Conservation (phyloP, 2,888 invertebrate species). For the Cabera pusaria region DNA sequence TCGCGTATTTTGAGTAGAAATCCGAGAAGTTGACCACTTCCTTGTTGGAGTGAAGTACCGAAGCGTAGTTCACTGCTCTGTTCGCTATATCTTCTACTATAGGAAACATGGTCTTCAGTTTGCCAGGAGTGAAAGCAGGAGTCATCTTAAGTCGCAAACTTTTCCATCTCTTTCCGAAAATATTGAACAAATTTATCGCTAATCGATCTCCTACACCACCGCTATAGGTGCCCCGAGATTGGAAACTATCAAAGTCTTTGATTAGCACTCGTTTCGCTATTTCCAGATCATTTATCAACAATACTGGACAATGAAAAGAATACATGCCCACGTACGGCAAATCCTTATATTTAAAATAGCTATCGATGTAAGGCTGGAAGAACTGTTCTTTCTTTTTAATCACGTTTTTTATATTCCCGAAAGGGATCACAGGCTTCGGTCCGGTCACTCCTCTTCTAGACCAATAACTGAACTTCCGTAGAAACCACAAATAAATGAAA, state of each 20-base stretch:
- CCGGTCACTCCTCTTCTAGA: slow-evolving; percentile 79
- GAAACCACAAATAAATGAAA: slow-evolving; percentile 57
- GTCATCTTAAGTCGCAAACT: slow-evolving; percentile 84
- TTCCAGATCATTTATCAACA: slow-evolving; percentile 85
- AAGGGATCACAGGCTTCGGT: slow-evolving; percentile 83
- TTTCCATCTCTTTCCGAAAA: slow-evolving; percentile 85
- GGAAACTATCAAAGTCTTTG: slow-evolving; percentile 85
- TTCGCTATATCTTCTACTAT: slow-evolving; percentile 82
- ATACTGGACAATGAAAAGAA: slow-evolving; percentile 83
- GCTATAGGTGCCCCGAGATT: slow-evolving; percentile 85
- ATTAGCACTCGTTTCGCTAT: slow-evolving; percentile 84
- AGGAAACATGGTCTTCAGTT: slow-evolving; percentile 86
- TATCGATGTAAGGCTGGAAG: slow-evolving; percentile 84
- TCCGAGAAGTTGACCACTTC: slow-evolving; percentile 79
- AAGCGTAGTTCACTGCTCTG: slow-evolving; percentile 71
- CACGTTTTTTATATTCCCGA: slow-evolving; percentile 84
- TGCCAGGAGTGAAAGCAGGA: slow-evolving; percentile 86
- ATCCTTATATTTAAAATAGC: slow-evolving; percentile 80
- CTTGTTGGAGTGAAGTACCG: slow-evolving; percentile 45
- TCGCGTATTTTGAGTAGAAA: slow-evolving; percentile 82
- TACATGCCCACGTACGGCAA: slow-evolving; percentile 84
- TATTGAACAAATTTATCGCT: slow-evolving; percentile 83
- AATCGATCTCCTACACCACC: slow-evolving; percentile 85
- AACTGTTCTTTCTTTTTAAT: slow-evolving; percentile 81
- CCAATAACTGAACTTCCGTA: slow-evolving; percentile 83